A percentile compares a stretch with the other conserved stretches of the same genome.
Conservation (phyloP, 2,888 invertebrate species). For the Aleiodes testaceus region DNA sequence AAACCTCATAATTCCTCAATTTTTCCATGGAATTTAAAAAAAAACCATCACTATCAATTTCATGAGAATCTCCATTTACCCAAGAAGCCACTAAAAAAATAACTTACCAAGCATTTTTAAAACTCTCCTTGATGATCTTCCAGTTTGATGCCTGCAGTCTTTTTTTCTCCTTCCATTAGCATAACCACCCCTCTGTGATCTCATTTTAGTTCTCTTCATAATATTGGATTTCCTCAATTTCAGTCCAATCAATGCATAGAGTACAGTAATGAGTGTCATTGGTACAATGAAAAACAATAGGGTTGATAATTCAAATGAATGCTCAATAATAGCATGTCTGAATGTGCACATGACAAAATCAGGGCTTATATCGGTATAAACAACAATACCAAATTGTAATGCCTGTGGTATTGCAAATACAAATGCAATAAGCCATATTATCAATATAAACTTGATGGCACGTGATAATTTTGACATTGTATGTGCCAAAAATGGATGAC, state of each 20-base stretch:
- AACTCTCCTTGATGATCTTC: constrained; percentile 80
- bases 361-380: constrained; percentile 70
- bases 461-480: constrained; percentile 91
- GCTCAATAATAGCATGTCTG: constrained; percentile 72
- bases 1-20: no score
- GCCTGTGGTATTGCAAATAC: constrained; percentile 84
- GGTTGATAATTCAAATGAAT: constrained; percentile 78
- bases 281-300: constrained; percentile 78
- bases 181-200: constrained; percentile 36
- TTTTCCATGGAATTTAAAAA: no score
- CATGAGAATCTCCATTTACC: no score
- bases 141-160: constrained; percentile 60
- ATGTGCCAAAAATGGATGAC: constrained; percentile 82
- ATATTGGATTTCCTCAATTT: constrained; percentile 74
- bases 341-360: constrained; percentile 72
- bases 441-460: constrained; percentile 85
- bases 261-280: constrained; percentile 77
- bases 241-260: constrained; percentile 75
- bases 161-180: constrained; percentile 37
- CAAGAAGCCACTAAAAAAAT: no score
- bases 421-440: constrained; percentile 87
- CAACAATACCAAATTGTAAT: constrained; percentile 73
- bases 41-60: no score
- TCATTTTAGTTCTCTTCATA: constrained; percentile 68
- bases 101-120: constrained; percentile 85